Conservation (phyloP, 1,140 invertebrate genomes). For the Aradophagus sp. region DNA sequence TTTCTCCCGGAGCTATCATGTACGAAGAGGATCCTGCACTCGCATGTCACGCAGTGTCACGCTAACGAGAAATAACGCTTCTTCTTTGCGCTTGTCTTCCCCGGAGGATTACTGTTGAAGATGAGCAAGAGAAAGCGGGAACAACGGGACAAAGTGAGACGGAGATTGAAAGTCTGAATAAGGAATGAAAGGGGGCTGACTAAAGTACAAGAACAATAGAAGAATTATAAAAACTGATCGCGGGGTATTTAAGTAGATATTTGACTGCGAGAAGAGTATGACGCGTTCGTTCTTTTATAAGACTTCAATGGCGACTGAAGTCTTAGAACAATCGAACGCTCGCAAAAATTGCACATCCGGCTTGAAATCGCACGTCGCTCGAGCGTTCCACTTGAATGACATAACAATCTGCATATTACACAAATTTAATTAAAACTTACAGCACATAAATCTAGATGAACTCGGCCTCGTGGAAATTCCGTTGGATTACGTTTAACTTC, state of each 20-base stretch:
- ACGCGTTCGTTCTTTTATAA: slow-evolving; percentile 36
- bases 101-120: slow-evolving; percentile 47
- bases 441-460: slow-evolving; percentile 16
- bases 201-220: slow-evolving; percentile 48
- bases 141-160: slow-evolving; percentile 35
- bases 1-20: slow-evolving; percentile 47
- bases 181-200: slow-evolving; percentile 51
- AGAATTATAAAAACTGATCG: slow-evolving; percentile 52
- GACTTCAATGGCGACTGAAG: slow-evolving; percentile 28
- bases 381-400: slow-evolving; percentile 11
- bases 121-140: slow-evolving; percentile 49
- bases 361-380: slow-evolving; percentile 18
- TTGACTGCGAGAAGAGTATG: slow-evolving; percentile 43
- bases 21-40: slow-evolving; percentile 45
- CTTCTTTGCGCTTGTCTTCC: slow-evolving; percentile 56
- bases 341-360: slow-evolving; percentile 37
- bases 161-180: slow-evolving; percentile 43
- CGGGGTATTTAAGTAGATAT: slow-evolving; percentile 43
- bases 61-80: slow-evolving; percentile 58
- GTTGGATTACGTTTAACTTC: slow-evolving; percentile 10
- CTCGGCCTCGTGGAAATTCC: slow-evolving; percentile 9
- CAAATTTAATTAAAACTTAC: slow-evolving; percentile 42
- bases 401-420: slow-evolving; percentile 29
- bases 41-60: slow-evolving; percentile 54
- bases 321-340: slow-evolving; percentile 35